Base-by-base conservation (phyloP, 1,140 invertebrate species). In the Portunus trituberculatus region DNA sequence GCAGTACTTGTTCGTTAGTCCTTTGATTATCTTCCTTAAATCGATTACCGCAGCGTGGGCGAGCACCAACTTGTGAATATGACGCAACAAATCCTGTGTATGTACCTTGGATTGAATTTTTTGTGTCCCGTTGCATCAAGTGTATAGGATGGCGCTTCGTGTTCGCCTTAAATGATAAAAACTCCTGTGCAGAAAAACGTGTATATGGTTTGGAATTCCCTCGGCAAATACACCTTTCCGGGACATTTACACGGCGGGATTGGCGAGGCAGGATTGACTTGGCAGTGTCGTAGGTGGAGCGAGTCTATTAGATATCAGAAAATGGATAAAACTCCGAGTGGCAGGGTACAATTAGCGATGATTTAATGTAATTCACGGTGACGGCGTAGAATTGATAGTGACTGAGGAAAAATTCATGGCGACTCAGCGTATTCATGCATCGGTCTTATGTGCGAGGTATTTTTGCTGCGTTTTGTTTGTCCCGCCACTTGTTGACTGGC, bases 321-420 rank as follows among this genome's bases (percentile, higher is more conserved):
- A 91, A 91, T 91, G 89, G 89, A 39, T 91, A 48, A 91, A 91
- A 91, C 31, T 46, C 89, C 89, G 39, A 91, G 91, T 39, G 67
- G 39, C 91, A 83, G 91, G 91, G 14, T 84, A 84, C 91, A 93
- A 93, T 93, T 93, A 93, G 31, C 91, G 52, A 93, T 83, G 91
- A 93, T 93, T 93, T 93, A 93, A 82, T 31, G 91, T 83, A 67
- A 93, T 83, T 32, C 76, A 93, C 76, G 12, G 45, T 82, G 91
- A 93, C 91, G 32, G 91, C 91, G 67, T 84, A 83, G 67, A 93
- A 93, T 59, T 82, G 32, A 83, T 84, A 83, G 67, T 46, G 31
- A 83, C 76, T 45, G 67, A n/a, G 39, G 45, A 48, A 39, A 88
- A 45, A 88, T 88, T 88, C 45, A 46, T 88, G n/a, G 31, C 45